These are phyloP conservation scores for Agrochola macilenta DNA, from an alignment of 2,888 invertebrate species.

Conservation along the genomic window DNA sequence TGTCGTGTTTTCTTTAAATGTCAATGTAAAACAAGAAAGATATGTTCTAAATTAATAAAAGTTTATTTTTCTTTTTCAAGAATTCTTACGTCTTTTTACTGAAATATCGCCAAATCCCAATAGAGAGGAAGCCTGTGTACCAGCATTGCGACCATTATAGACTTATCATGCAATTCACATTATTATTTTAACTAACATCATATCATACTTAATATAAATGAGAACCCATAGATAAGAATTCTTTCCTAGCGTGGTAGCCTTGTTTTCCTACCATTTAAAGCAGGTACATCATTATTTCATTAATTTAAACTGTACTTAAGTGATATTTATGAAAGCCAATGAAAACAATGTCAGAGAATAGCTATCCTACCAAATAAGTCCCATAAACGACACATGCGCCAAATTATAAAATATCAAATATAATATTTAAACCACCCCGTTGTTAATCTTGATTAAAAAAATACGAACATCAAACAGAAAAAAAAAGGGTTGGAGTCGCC, in stretches of 20 bases:
- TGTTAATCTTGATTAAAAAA: slow-evolving; percentile 76
- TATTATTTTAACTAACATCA: background rate
- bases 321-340: slow-evolving; percentile 1
- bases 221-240: background rate
- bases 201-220: too few relatives aligned
- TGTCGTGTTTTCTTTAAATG: too few relatives aligned
- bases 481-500: slow-evolving; percentile 66
- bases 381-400: slow-evolving; percentile 50
- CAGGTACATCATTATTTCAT: background rate
- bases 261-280: background rate
- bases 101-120: too few relatives aligned
- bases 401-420: slow-evolving; percentile 62
- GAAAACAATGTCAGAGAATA: slow-evolving; percentile 5
- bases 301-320: background rate
- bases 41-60: too few relatives aligned
- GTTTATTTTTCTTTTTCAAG: too few relatives aligned
- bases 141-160: too few relatives aligned
- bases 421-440: slow-evolving; percentile 59
- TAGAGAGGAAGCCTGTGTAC: too few relatives aligned
- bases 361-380: slow-evolving; percentile 9
- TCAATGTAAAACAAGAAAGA: too few relatives aligned
- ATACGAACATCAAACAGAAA: slow-evolving; percentile 67
- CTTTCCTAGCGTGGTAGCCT: background rate
- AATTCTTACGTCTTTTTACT: too few relatives aligned
- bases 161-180: background rate